These are phyloP conservation scores for Palythoa grandiflora DNA, from an alignment of 92 coral and sea anemone genomes.

Conservation along the genomic window DNA sequence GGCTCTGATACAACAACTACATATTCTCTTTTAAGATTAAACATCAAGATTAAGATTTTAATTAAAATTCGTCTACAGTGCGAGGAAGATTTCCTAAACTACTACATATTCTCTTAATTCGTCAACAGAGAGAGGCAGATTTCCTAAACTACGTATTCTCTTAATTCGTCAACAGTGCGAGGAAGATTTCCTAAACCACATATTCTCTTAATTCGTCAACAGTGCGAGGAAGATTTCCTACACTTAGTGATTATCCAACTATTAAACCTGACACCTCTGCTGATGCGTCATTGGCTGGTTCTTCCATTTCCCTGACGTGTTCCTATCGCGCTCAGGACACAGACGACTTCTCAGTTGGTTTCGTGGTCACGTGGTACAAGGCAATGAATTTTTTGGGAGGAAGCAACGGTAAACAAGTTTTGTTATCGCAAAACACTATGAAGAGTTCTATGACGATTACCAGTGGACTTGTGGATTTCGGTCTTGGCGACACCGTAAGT, in stretches of 20 bases:
- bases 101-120: neutral
- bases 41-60: no score
- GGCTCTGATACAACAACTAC: no score
- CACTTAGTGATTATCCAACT: constrained; percentile 57
- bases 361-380: constrained; percentile 82
- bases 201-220: neutral
- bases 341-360: constrained; percentile 58
- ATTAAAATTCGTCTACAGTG: constrained; percentile 41
- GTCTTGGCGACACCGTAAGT: constrained; percentile 91
- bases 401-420: constrained; percentile 68
- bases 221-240: constrained; percentile 77
- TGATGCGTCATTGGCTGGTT: constrained; percentile 61
- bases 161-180: constrained; percentile 56
- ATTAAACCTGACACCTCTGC: constrained; percentile 62
- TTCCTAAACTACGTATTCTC: neutral
- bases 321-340: constrained; percentile 62
- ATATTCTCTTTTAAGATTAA: no score
- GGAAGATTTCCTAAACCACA: constrained; percentile 17
- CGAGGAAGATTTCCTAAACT: constrained; percentile 48
- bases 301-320: constrained; percentile 69
- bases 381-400: constrained; percentile 76
- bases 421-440: constrained; percentile 61
- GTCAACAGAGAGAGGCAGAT: constrained; percentile 65
- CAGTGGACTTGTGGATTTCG: constrained; percentile 65
- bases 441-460: constrained; percentile 48